These are phyloP conservation scores for Pelosia muscerda DNA, from an alignment of 2,888 invertebrate genomes.

Conservation along the genomic window DNA sequence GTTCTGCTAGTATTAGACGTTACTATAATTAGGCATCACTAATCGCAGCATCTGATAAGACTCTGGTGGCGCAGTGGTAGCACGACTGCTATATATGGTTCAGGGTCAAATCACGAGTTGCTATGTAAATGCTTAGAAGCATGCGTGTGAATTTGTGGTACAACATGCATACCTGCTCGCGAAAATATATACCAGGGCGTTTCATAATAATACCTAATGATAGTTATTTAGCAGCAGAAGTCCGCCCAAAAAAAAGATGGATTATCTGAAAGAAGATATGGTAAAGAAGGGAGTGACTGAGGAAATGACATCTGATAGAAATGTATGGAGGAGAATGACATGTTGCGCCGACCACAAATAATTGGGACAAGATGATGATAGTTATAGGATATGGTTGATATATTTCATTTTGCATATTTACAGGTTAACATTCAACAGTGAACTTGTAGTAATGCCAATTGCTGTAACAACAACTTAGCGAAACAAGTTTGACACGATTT, in stretches of 20 bases:
- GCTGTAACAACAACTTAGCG: neutral
- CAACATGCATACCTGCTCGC: neutral
- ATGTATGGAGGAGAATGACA: too few species aligned
- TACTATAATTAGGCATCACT: neutral
- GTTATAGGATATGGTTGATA: too few species aligned
- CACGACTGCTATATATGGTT: neutral
- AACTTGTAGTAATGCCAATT: neutral
- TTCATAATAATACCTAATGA: too few species aligned
- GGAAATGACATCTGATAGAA: too few species aligned
- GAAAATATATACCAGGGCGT: neutral
- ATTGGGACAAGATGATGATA: too few species aligned
- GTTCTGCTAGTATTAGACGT: neutral
- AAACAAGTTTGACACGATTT: neutral
- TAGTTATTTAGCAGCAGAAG: too few species aligned
- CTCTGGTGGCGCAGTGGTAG: neutral
- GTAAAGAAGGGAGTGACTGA: too few species aligned
- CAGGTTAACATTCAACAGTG: neutral
- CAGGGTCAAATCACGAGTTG: neutral
- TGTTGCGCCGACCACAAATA: too few species aligned
- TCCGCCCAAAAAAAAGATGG: too few species aligned
- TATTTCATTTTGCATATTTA: neutral
- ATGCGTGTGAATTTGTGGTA: neutral
- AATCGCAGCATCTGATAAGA: neutral
- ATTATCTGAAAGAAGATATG: too few species aligned
- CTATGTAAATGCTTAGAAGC: too few species aligned